Evolutionary conservation across 2,888 invertebrate genomes (phyloP), one percentile per base, ranked within the genome.

Genomic region (Thereva nobilitata): DNA sequence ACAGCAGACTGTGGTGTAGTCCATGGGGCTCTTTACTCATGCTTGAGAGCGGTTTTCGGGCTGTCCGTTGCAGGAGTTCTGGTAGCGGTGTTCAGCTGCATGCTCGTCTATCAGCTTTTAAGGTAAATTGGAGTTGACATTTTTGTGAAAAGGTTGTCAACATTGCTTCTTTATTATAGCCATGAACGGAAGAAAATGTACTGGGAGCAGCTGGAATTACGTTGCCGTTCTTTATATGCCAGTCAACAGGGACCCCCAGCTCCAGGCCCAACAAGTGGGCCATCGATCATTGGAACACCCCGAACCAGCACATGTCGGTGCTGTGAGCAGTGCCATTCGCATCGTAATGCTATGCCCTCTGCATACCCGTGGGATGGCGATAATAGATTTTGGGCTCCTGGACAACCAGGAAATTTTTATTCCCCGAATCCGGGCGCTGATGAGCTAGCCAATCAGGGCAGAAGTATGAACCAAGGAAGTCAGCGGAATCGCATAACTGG

Each of bases 151-250:
- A 38, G n/a, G 59, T 23, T 47, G 10, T 54, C 35, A 9, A 4
- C 10, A n/a, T 38, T 64, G 4, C 23, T 10, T 44, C 49, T 9
- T 49, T 59, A 41, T 77, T 81, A 4, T 76, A 93, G 93, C 72
- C 95, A 95, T 77, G 95, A 95, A 80, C 89, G 92, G 70, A 95
- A 95, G 83, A 95, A 94, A 82, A 93, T 93, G 90, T 95, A 95
- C 79, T 95, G 95, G 94, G 93, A 93, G 75, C 93, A 95, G 81
- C 77, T 95, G 79, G 94, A 94, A 78, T 80, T 93, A 63, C 84
- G 93, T 66, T 92, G 94, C 78, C 84, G 93, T 69, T 91, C 92
- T 1, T 79, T 94, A 67, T 93, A 93, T 74, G 80, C 81, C 68
- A 75, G 74, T 72, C 81, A 77, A 72, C 83, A 76, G 70, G 79